Percentiles rank a stretch among this genome's conserved stretches.
Evolutionary conservation across 2,888 invertebrate species (phyloP).

Genomic region (Synanthedon andrenaeformis): DNA sequence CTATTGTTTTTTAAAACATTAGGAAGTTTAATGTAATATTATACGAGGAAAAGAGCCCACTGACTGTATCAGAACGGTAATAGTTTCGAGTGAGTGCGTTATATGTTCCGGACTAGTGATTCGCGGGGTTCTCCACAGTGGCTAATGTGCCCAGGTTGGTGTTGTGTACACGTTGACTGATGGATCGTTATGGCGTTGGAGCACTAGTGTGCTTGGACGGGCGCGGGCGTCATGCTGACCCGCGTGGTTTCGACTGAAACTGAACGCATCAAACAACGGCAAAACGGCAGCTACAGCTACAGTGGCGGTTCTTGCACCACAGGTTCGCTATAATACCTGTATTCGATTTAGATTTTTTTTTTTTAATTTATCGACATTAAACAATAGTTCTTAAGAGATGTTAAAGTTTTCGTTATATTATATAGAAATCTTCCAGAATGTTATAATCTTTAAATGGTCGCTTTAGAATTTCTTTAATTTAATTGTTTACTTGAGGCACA

Average conservation of each 20-base stretch:
- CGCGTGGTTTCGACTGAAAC: conserved; percentile 45
- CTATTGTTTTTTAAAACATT: conserved; percentile 57
- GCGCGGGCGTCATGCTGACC: conserved; percentile 56
- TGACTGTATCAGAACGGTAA: conserved; percentile 45
- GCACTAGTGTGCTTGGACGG: conserved; percentile 34
- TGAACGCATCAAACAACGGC: conserved; percentile 33
- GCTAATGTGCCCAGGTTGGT: conserved; percentile 36
- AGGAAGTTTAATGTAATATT: conserved; percentile 35
- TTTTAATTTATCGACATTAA: too few relatives aligned
- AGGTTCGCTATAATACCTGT: conserved; percentile 32
- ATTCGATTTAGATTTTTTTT: not conserved
- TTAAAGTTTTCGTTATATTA: too few relatives aligned
- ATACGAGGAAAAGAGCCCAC: conserved; percentile 33
- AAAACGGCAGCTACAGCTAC: conserved; percentile 58
- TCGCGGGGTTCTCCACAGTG: conserved; percentile 32
- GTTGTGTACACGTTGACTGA: conserved; percentile 43
- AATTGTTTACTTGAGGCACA: too few relatives aligned
- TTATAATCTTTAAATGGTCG: too few relatives aligned
- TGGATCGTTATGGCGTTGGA: conserved; percentile 44
- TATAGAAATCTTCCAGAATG: too few relatives aligned
- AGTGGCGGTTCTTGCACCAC: conserved; percentile 50
- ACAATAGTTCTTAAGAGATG: too few relatives aligned
- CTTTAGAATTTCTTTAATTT: too few relatives aligned
- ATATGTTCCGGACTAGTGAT: conserved; percentile 51
- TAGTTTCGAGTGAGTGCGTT: conserved; percentile 54